phyloP scores from a whole-genome alignment of 2,113 vertebrate species.

The Theristicus caerulescens region DNA sequence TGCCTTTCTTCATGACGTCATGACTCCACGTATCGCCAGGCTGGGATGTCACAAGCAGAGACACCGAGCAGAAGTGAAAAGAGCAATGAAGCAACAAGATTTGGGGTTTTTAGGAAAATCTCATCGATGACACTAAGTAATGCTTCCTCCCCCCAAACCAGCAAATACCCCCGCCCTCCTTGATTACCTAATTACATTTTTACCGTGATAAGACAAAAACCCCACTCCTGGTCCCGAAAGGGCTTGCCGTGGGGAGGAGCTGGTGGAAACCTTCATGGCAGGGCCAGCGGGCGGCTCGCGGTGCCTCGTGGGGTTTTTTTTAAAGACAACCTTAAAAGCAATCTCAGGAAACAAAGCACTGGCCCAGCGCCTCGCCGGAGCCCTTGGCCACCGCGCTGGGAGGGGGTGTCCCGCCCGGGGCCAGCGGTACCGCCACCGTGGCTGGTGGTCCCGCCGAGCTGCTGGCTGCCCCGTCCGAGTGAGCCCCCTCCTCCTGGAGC shows the following conservation, averaged over 20 bases:
- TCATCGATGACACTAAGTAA: background rate
- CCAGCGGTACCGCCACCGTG: rapidly evolving
- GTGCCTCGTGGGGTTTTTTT: background rate
- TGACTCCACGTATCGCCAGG: background rate
- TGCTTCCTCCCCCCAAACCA: background rate
- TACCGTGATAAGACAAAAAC: background rate
- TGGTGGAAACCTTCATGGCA: background rate
- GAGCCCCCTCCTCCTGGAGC: background rate
- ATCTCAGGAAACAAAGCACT: conserved; percentile 51
- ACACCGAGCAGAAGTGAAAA: background rate
- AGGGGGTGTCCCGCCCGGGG: background rate
- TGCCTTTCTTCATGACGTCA: conserved; percentile 53
- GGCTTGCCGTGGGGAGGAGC: background rate
- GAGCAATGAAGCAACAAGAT: background rate
- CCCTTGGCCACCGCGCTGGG: rapidly evolving
- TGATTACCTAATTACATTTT: background rate
- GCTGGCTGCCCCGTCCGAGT: rapidly evolving
- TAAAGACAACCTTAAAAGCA: conserved; percentile 1
- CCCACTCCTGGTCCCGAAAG: background rate
- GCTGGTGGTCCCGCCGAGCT: background rate
- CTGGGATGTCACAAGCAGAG: conserved; percentile 22
- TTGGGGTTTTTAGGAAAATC: background rate
- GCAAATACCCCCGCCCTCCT: background rate
- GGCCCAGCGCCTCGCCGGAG: rapidly evolving
- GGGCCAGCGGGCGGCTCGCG: background rate